Conservation (phyloP, 2,797 vertebrate species). For the Holocentrus rufus region DNA sequence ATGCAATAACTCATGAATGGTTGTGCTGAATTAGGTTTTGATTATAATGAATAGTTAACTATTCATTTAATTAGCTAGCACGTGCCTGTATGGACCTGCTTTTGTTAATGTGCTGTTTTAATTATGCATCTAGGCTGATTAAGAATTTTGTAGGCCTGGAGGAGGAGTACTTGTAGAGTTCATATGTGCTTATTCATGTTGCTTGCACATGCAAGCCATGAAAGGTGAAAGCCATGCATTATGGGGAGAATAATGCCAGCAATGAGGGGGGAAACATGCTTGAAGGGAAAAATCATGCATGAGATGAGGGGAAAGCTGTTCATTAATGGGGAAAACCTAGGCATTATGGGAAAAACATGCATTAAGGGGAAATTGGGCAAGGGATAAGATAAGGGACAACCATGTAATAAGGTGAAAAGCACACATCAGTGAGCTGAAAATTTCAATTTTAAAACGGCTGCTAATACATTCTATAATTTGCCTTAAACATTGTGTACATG, state of each 20-base stretch:
- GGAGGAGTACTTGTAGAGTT: not conserved
- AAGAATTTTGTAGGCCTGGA: not conserved
- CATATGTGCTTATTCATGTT: not conserved
- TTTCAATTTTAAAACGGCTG: too few species aligned
- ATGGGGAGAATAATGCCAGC: not conserved
- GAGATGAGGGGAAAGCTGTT: not conserved
- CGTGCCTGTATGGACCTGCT: too few species aligned
- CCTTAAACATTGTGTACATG: too few species aligned
- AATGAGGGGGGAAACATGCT: not conserved
- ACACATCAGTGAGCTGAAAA: too few species aligned
- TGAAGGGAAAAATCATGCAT: not conserved
- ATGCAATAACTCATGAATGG: too few species aligned
- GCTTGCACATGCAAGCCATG: not conserved
- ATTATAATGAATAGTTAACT: too few species aligned
- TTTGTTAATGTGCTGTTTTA: constrained; percentile 9
- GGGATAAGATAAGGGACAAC: too few species aligned
- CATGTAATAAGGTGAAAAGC: too few species aligned
- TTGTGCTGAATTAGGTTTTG: too few species aligned
- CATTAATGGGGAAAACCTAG: not conserved
- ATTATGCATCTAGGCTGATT: not conserved
- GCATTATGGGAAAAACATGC: too few species aligned
- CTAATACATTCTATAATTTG: too few species aligned
- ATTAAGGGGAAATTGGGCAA: not conserved
- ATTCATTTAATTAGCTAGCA: not conserved
- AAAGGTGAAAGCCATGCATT: too few species aligned